Evolutionary conservation across 2,888 invertebrate species (phyloP), one percentile per base, ranked within the genome.

Genomic region (Spodoptera picta): DNA sequence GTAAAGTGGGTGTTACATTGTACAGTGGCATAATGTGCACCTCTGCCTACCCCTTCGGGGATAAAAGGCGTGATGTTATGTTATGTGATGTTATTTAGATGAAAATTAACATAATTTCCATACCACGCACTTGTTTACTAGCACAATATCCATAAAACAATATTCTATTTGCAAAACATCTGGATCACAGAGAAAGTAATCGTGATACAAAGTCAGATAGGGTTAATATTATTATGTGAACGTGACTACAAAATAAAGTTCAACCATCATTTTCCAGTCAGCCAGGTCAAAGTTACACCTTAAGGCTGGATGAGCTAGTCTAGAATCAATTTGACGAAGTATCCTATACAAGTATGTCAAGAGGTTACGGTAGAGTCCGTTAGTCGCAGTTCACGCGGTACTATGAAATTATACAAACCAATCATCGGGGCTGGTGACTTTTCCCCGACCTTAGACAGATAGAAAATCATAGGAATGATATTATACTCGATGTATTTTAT

Each of bases 361-460:
- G 89, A 88, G 93, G 93, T 92, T 92, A 91, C 86, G 88, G 90
- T 90, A 87, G 73, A 74, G 73, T 83, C 92, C 92, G 91, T 92
- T 92, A 92, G 80, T 75, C 85, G 84, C 80, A 77, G 90, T 90
- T 91, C 90, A 87, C 88, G 89, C 88, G 83, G 87, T 74, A 83
- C 84, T 85, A 86, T 90, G 90, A 90, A 91, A 91, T 92, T 88
- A 89, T 87, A 88, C 88, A 87, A 90, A 87, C 89, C 90, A 89
- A 91, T 92, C 89, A 89, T 85, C 74, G 84, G 81, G 79, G 83
- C 83, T 83, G 83, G 88, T 79, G 88, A 88, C 89, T 90, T 88
- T 87, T 86, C 84, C 82, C 77, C 84, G 87, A 88, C 87, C 88
- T 85, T 82, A 80, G 83, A 47, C 55, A 83, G 76, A 48, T 63